phyloP scores from a whole-genome alignment of 2,888 invertebrate genomes.

The Abrostola triplasia region DNA sequence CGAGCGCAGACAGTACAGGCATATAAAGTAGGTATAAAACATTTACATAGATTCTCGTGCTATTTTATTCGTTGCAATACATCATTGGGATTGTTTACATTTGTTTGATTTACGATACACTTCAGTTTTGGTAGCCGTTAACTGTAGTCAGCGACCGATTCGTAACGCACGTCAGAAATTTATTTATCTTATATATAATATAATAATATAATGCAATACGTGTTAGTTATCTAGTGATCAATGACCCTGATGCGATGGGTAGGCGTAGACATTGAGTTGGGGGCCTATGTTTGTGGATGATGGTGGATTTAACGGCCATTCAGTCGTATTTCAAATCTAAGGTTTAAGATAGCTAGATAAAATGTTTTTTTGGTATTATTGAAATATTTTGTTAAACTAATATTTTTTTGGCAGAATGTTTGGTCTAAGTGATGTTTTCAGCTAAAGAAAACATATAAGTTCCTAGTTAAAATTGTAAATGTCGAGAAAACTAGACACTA shows the following conservation, averaged over 20 bases:
- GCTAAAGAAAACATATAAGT: too few species aligned
- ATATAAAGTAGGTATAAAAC: conserved; percentile 16
- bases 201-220: conserved; percentile 25
- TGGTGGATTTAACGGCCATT: too few species aligned
- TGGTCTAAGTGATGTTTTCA: too few species aligned
- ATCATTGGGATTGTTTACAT: conserved; percentile 52
- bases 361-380: too few species aligned
- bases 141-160: conserved; percentile 13
- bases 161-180: conserved; percentile 33
- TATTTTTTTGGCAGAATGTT: too few species aligned
- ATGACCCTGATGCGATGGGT: neutral
- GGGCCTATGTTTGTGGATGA: too few species aligned
- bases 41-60: conserved; percentile 32
- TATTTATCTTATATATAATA: conserved; percentile 50
- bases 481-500: too few species aligned
- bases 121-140: conserved; percentile 31
- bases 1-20: neutral
- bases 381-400: too few species aligned
- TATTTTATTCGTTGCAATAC: conserved; percentile 40
- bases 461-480: too few species aligned
- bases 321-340: too few species aligned
- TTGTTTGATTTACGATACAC: conserved; percentile 48
- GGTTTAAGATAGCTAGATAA: too few species aligned
- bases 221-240: neutral
- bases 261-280: too few species aligned